Conservation (phyloP, 2,888 invertebrate species). For the Acanthoscelides obtectus region DNA sequence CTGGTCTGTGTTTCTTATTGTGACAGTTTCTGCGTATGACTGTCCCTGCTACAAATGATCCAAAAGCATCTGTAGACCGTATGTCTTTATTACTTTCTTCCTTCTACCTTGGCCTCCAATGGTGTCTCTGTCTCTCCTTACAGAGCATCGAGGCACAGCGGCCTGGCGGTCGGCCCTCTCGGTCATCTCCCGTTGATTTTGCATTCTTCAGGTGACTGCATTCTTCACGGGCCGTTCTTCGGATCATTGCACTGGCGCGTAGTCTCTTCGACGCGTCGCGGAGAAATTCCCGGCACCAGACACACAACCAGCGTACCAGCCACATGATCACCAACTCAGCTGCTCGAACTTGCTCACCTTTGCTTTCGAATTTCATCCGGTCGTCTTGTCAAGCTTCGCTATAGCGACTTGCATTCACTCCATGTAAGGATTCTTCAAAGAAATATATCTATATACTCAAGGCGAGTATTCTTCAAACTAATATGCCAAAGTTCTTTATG, state of each 20-base stretch:
- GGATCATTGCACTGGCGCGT: slow-evolving; percentile 37
- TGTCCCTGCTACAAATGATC: too few relatives aligned
- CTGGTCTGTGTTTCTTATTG: too few relatives aligned
- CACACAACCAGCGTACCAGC: neutral
- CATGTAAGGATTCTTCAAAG: too few relatives aligned
- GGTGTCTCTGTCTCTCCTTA: neutral
- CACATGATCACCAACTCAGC: neutral
- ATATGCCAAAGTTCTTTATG: too few relatives aligned
- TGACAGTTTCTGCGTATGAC: too few relatives aligned
- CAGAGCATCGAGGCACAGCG: slow-evolving; percentile 5
- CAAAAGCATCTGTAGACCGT: neutral
- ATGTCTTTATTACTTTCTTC: neutral
- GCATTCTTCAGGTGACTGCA: slow-evolving; percentile 42
- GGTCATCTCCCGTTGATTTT: slow-evolving; percentile 40
- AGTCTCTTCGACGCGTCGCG: slow-evolving; percentile 16
- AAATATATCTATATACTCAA: too few relatives aligned
- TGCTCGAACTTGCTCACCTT: neutral
- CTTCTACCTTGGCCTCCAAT: neutral
- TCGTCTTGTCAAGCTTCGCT: too few relatives aligned
- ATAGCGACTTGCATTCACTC: too few relatives aligned
- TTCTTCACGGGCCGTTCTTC: slow-evolving; percentile 39
- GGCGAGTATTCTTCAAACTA: too few relatives aligned
- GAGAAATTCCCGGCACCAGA: neutral
- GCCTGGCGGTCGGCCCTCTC: slow-evolving; percentile 19
- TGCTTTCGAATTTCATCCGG: too few relatives aligned